Percentiles rank a stretch among this genome's conserved stretches.
Conservation (phyloP, 2,888 invertebrate species). For the Limnephilus rhombicus region DNA sequence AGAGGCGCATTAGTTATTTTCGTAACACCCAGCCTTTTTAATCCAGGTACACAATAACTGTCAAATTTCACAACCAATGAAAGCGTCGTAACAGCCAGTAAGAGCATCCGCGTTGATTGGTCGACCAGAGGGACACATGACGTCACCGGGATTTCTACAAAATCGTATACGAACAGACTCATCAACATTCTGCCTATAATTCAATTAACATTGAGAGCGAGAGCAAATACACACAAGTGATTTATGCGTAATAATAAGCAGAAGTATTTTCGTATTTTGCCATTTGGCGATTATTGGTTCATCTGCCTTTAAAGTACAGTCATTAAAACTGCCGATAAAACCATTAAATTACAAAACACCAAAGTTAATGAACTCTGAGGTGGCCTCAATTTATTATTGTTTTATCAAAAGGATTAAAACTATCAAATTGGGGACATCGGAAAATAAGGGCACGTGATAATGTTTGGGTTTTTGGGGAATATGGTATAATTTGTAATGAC, state of each 20-base stretch:
- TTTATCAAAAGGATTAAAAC: not conserved
- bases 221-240: not conserved
- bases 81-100: slow-evolving; percentile 16
- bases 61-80: slow-evolving; percentile 49
- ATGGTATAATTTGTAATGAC: not conserved
- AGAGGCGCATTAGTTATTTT: not conserved
- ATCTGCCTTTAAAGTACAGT: not conserved
- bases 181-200: not conserved
- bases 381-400: not conserved
- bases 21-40: not conserved
- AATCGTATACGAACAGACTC: not conserved
- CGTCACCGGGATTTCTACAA: slow-evolving; percentile 42
- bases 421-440: not conserved
- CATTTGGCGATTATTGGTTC: not conserved
- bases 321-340: not conserved
- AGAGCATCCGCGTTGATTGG: slow-evolving; percentile 16
- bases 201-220: not conserved
- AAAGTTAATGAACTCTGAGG: not conserved
- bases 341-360: not conserved
- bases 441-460: not conserved
- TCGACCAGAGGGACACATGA: slow-evolving; percentile 13
- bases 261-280: not conserved
- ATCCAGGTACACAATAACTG: slow-evolving; percentile 5
- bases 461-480: not conserved
- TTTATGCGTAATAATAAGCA: not conserved